A percentile compares a stretch with the other conserved stretches of the same genome.
Evolutionary conservation across 2,113 vertebrate genomes (phyloP).

Genomic region (Pseudopipra pipra): DNA sequence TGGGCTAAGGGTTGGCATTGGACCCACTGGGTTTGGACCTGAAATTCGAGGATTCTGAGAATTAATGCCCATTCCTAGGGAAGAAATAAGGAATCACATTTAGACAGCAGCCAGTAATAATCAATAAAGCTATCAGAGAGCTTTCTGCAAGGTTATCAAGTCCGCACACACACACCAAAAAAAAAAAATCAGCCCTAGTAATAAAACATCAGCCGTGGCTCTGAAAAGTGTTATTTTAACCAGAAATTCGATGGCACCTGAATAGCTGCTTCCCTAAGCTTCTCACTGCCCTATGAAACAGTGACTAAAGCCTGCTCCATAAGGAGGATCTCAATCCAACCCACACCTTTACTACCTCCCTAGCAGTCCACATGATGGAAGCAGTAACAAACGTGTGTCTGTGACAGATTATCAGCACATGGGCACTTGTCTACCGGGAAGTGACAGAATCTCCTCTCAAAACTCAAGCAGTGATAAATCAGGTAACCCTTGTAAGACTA

Average conservation of each 20-base stretch:
- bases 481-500: not conserved
- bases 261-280: not conserved
- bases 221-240: not conserved
- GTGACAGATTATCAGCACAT: not conserved
- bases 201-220: not conserved
- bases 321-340: not conserved
- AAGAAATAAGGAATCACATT: constrained; percentile 54
- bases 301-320: not conserved
- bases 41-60: constrained; percentile 96
- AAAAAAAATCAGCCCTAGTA: not conserved
- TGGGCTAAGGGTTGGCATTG: constrained; percentile 96
- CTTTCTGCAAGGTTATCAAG: not conserved
- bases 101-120: constrained; percentile 18
- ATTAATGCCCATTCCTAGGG: constrained; percentile 93
- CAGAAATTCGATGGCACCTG: not conserved
- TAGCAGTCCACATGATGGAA: not conserved
- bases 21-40: constrained; percentile 89
- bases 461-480: not conserved
- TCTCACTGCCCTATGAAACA: not conserved
- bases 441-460: not conserved
- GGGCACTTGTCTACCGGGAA: not conserved
- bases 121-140: not conserved
- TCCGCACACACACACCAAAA: accelerated
- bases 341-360: not conserved
- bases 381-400: not conserved